Evolutionary conservation across 1,140 invertebrate genomes (phyloP), one percentile per base, ranked within the genome.

Genomic region (Fopius arisanus): DNA sequence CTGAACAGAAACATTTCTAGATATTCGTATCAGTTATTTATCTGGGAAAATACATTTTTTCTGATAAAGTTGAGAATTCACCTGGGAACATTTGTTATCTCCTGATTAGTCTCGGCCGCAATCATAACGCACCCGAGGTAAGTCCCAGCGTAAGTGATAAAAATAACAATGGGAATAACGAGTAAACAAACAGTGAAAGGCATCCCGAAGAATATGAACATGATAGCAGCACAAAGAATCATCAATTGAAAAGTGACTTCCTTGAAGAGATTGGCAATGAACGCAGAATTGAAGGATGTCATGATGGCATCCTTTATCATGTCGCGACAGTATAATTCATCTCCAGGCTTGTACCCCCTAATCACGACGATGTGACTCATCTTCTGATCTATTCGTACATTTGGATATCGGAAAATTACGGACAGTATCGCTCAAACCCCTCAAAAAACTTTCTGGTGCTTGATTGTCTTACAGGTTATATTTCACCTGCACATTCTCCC

Each of bases 201-300:
- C 19, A 90, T 77, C n/a, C 89, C 89, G 70, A 90, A 83, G 67
- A 90, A 89, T 23, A 90, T 89, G 40, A 90, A 90, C 85, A 89
- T 86, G 16, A 90, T 79, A 9, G 89, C 89, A 21, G 89, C 84
- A 54, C 84, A 75, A 7, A 90, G 72, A 33, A 90, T 85, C 78
- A 90, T 88, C 0, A 87, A 62, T 77, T 90, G 87, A 62, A 89
- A 90, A 3, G 86, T 89, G 33, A 89, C 80, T 79, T 90, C 89
- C 70, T 88, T 86, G 1, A 86, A 84, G 3, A 90, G 48, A 29
- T 87, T 87, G 3, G 84, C 78, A 21, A 87, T 67, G 72, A 89
- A 90, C 10, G 87, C 86, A 59, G 80, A 79, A 72, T 83, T 84
- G 33, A 89, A 82, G 2, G 88, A 86, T 0, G 84, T 83, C 84